phyloP scores from a whole-genome alignment of 2,888 invertebrate species.

The Empis livida region DNA sequence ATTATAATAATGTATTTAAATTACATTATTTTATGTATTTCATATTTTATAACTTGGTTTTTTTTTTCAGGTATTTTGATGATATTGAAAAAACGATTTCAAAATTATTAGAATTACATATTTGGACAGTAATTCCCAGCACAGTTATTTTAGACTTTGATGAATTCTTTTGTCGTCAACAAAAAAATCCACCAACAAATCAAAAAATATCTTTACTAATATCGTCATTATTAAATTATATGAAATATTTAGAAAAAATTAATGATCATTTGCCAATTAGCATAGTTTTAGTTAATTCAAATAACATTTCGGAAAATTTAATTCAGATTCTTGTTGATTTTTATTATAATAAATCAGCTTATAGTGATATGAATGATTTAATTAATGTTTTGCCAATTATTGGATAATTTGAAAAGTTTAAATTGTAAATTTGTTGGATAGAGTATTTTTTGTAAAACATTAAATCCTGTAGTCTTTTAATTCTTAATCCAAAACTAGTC shows the following conservation, averaged over 20 bases:
- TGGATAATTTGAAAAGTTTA: not conserved
- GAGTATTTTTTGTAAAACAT: too few species aligned
- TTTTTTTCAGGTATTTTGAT: constrained; percentile 9
- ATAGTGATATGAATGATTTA: constrained; percentile 1
- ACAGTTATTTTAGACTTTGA: constrained; percentile 9
- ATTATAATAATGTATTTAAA: constrained; percentile 4
- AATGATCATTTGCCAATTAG: not conserved
- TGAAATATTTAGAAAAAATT: constrained; percentile 6
- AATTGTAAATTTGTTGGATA: too few species aligned
- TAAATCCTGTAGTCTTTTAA: too few species aligned
- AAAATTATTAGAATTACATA: constrained; percentile 13
- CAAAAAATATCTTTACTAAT: constrained; percentile 9
- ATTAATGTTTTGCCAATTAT: not conserved
- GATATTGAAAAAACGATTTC: constrained; percentile 7
- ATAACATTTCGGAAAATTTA: constrained; percentile 6
- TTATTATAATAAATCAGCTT: constrained; percentile 12
- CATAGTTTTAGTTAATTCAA: not conserved
- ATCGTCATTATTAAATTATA: constrained; percentile 12
- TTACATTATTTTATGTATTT: not conserved
- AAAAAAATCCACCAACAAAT: not conserved
- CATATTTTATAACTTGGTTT: not conserved
- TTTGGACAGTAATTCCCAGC: constrained; percentile 11
- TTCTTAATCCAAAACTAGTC: too few species aligned
- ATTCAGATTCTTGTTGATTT: constrained; percentile 10
- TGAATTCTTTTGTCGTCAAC: not conserved